Evolutionary conservation across 2,797 vertebrate species (phyloP), one percentile per base, ranked within the genome.

Genomic region (Microctenopoma lineatum): DNA sequence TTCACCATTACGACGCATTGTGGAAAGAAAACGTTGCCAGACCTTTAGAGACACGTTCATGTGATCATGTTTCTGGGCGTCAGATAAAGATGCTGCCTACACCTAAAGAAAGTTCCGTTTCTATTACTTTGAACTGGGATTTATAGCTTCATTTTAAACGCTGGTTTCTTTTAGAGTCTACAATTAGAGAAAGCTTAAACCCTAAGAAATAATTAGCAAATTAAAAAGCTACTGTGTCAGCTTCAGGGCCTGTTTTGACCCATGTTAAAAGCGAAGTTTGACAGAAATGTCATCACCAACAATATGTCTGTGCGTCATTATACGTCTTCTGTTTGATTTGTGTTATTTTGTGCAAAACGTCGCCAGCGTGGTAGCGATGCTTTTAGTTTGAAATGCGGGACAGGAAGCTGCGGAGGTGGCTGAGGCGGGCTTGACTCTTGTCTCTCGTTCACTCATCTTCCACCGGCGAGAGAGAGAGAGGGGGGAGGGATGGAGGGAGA

Each of bases 401-500:
- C 73, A 76, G 90, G 87, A 92, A 77, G 54, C 46, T 0, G 12
- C 12, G 0, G 34, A 16, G 0, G 10, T 59, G 13, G n/a, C 26
- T 26, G 21, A 15, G 16, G 14, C 6, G 0, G 36, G 7, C 44
- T 84, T 79, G 55, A 87, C 60, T 7, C 36, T 25, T 27, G 10
- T 29, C 53, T 66, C 70, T n/a, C 48, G 6, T 64, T 61, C 69
- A 64, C 81, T 70, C 64, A 15, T 29, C 76, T 48, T 75, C 59
- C 42, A 57, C 74, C 63, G 87, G 84, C 78, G 88, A 84, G 83
- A 81, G 86, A 18, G 44, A 38, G 18, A n/a, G 5, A 36, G n/a
- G n/a, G n/a, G n/a, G n/a, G 27, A 13, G 50, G 53, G 32, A 46
- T 41, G 27, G 58, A 45, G 60, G 46, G 50, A 11, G 46, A 27